Percentiles rank a stretch among this genome's conserved stretches.
Evolutionary conservation across 1,140 invertebrate genomes (phyloP).

Genomic region (Popillia japonica): DNA sequence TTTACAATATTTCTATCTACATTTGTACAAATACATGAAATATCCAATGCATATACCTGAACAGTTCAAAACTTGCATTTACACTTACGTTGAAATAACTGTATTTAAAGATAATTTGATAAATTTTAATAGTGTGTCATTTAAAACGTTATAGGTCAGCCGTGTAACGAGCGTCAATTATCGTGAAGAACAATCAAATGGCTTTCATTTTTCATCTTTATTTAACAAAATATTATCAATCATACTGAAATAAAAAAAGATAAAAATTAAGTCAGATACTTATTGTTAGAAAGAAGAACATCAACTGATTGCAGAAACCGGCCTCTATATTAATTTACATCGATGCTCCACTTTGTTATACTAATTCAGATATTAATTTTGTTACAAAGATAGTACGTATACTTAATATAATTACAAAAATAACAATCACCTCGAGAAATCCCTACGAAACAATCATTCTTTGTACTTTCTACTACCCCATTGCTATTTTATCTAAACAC

Average conservation of each 20-base stretch:
- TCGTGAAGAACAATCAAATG: conserved; percentile 30
- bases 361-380: background rate
- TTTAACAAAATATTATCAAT: no score
- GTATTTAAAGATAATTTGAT: no score
- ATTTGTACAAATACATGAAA: background rate
- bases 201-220: background rate
- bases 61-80: background rate
- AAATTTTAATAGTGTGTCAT: no score
- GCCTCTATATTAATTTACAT: conserved; percentile 24
- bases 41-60: background rate
- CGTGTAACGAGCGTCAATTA: background rate
- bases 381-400: background rate
- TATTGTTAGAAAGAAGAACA: no score
- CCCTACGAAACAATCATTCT: conserved; percentile 25
- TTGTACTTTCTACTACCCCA: background rate
- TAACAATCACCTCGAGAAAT: conserved; percentile 26
- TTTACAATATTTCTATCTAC: background rate
- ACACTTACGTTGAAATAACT: no score
- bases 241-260: no score
- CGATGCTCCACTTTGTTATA: background rate
- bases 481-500: background rate
- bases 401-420: conserved; percentile 13
- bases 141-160: background rate
- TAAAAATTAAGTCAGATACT: background rate
- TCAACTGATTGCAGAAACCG: background rate